These are phyloP conservation scores for Ctenicera cuprea DNA, from an alignment of 2,888 invertebrate genomes.

Conservation along the genomic window DNA sequence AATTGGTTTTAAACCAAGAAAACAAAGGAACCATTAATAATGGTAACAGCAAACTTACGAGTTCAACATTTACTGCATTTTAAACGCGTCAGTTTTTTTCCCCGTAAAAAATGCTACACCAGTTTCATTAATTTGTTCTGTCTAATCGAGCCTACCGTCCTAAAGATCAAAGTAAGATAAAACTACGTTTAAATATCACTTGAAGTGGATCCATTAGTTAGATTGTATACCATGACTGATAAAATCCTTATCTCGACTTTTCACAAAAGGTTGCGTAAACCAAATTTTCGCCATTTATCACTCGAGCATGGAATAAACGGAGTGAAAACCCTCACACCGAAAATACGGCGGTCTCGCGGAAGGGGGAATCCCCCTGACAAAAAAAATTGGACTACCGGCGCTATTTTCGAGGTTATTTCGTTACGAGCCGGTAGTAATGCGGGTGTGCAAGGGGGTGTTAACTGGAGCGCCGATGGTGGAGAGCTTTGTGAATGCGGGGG, in stretches of 20 bases:
- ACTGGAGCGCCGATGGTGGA: constrained; percentile 41
- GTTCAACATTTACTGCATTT: too few relatives aligned
- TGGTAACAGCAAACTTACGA: too few relatives aligned
- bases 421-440: constrained; percentile 45
- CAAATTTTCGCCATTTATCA: background rate
- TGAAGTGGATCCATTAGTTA: background rate
- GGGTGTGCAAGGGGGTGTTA: constrained; percentile 45
- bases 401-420: constrained; percentile 29
- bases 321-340: background rate
- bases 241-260: background rate
- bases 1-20: too few relatives aligned
- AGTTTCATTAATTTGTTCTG: too few relatives aligned
- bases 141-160: too few relatives aligned
- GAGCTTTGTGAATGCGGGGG: constrained; percentile 60
- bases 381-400: constrained; percentile 33
- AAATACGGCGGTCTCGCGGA: background rate
- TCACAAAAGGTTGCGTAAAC: background rate
- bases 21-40: too few relatives aligned
- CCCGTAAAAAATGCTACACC: too few relatives aligned
- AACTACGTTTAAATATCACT: background rate
- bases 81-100: too few relatives aligned
- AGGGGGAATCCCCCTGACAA: constrained; percentile 26
- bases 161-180: too few relatives aligned
- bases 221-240: background rate
- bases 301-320: background rate